Evolutionary conservation across 2,888 invertebrate genomes (phyloP).

Genomic region (Drosophila rubida): DNA sequence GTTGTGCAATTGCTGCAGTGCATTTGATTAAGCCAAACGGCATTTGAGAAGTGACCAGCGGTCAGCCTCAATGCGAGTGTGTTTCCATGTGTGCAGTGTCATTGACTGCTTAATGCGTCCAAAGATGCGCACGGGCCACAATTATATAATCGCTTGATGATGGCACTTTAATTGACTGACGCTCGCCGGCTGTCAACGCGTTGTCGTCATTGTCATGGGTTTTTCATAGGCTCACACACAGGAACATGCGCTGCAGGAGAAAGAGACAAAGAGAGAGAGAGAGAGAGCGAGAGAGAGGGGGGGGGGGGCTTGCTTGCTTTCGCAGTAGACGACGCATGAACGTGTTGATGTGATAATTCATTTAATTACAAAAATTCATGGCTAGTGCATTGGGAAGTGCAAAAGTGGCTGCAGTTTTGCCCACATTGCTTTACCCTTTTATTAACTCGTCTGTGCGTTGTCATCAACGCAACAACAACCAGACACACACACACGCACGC

Average conservation of each 20-base stretch:
- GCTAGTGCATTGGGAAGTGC: conserved; percentile 43
- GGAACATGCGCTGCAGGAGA: conserved; percentile 6
- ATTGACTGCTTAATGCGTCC: conserved; percentile 75
- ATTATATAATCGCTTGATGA: conserved; percentile 68
- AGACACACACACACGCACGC: too few relatives aligned
- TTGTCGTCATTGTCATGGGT: conserved; percentile 26
- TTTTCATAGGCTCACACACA: conserved; percentile 14
- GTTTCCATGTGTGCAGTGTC: conserved; percentile 56
- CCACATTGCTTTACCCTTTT: conserved; percentile 33
- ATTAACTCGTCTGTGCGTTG: conserved; percentile 23
- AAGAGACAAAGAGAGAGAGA: conserved; percentile 1
- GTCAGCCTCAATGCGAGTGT: not conserved
- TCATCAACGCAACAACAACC: conserved; percentile 5
- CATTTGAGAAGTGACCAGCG: conserved; percentile 11
- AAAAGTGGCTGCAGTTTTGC: conserved; percentile 31
- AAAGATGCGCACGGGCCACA: conserved; percentile 46
- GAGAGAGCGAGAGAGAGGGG: not conserved
- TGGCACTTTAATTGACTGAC: conserved; percentile 67
- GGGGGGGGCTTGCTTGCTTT: conserved; percentile 1
- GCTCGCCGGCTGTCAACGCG: conserved; percentile 48
- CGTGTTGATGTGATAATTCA: conserved; percentile 63
- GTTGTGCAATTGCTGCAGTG: conserved; percentile 59
- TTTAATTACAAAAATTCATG: conserved; percentile 56
- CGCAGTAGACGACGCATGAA: conserved; percentile 41
- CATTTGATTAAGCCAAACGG: conserved; percentile 43